These are phyloP conservation scores for Crotalus viridis DNA, from an alignment of 2,113 vertebrate species.

Conservation along the genomic window DNA sequence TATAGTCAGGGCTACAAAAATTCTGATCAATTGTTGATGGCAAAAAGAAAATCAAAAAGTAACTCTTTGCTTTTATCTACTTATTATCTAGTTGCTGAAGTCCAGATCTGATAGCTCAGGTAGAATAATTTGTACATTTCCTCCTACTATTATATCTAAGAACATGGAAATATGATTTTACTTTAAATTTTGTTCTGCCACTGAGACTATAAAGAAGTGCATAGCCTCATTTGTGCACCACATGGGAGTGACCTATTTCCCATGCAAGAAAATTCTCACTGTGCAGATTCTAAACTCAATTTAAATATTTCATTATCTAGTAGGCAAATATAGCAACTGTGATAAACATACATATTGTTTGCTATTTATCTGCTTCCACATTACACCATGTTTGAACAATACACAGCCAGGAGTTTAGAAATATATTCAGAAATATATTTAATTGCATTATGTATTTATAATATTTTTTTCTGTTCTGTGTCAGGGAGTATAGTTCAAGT, in stretches of 20 bases:
- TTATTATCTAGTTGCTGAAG: background rate
- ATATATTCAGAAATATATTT: background rate
- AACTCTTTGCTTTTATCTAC: background rate
- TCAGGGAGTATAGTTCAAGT: too few species aligned
- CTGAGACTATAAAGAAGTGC: background rate
- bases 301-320: background rate
- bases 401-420: background rate
- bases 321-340: background rate
- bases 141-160: background rate
- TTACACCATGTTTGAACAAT: background rate
- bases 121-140: background rate
- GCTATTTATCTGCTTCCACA: background rate
- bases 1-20: background rate
- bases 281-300: background rate
- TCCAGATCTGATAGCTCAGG: background rate
- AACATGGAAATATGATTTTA: background rate
- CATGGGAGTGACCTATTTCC: background rate
- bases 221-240: background rate
- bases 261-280: background rate
- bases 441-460: background rate
- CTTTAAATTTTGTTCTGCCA: background rate
- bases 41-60: background rate
- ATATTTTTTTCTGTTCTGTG: background rate
- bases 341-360: background rate
- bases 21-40: background rate